A percentile compares a stretch with the other conserved stretches of the same genome.
Conservation (phyloP, 2,888 invertebrate genomes). For the Rhamphomyia laevipes region DNA sequence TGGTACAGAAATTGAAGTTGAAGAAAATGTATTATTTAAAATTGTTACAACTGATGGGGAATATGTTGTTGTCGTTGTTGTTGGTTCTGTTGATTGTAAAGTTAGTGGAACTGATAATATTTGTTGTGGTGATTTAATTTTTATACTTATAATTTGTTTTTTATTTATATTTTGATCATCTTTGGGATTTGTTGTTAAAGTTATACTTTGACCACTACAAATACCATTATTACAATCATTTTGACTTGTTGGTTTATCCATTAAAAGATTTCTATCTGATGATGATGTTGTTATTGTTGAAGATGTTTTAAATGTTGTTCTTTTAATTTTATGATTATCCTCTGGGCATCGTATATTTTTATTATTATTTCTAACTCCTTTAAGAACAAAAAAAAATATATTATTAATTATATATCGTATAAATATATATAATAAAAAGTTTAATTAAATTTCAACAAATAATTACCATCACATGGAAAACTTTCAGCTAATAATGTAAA, state of each 20-base stretch:
- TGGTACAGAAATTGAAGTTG: slow-evolving; percentile 1
- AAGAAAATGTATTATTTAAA: slow-evolving; percentile 4
- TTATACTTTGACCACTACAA: slow-evolving; percentile 5
- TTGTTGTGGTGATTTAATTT: neutral
- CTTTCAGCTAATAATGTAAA: slow-evolving; percentile 35
- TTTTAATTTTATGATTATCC: neutral
- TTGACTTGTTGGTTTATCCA: neutral
- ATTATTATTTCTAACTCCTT: neutral
- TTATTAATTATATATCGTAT: too few species aligned
- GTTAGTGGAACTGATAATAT: neutral
- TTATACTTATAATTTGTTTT: neutral
- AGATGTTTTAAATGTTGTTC: neutral
- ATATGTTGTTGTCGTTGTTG: neutral
- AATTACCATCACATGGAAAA: slow-evolving; percentile 32
- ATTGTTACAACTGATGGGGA: neutral
- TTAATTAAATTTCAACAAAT: neutral
- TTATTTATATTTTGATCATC: neutral
- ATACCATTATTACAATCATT: neutral
- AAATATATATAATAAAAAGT: neutral
- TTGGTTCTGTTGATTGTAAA: neutral
- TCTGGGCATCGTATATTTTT: neutral
- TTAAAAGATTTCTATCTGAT: neutral
- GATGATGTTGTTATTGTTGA: neutral
- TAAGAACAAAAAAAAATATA: neutral
- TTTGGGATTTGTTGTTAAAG: neutral